Evolutionary conservation across 2,797 vertebrate genomes (phyloP).

Genomic region (Pseudocheirus occidentalis): DNA sequence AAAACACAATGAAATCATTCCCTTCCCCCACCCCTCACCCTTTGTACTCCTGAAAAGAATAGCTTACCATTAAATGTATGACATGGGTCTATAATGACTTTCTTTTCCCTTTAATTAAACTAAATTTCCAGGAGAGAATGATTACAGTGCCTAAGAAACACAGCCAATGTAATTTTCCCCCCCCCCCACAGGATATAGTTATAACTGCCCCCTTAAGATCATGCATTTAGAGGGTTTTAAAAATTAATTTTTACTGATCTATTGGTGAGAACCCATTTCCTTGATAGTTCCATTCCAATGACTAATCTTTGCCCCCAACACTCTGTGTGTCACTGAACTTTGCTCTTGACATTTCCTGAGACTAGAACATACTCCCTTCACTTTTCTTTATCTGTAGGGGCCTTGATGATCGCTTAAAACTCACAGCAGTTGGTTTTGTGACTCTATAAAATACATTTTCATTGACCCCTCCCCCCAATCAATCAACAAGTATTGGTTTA

Average conservation of each 20-base stretch:
- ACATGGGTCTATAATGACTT: background rate
- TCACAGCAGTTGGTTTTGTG: background rate
- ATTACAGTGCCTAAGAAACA: background rate
- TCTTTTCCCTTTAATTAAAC: constrained; percentile 13
- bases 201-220: background rate
- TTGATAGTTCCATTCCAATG: background rate
- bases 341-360: background rate
- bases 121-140: background rate
- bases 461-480: background rate
- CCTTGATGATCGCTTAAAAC: background rate
- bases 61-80: background rate
- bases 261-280: background rate
- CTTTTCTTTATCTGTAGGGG: background rate
- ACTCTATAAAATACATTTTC: background rate
- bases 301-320: background rate
- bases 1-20: background rate
- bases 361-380: background rate
- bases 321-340: background rate
- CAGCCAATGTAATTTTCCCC: background rate
- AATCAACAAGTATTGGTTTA: background rate
- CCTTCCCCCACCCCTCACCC: background rate
- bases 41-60: background rate
- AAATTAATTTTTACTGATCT: background rate
- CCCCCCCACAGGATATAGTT: background rate
- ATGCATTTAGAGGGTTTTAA: background rate